phyloP scores from a whole-genome alignment of 2,797 vertebrate genomes.

The Mustela erminea region DNA sequence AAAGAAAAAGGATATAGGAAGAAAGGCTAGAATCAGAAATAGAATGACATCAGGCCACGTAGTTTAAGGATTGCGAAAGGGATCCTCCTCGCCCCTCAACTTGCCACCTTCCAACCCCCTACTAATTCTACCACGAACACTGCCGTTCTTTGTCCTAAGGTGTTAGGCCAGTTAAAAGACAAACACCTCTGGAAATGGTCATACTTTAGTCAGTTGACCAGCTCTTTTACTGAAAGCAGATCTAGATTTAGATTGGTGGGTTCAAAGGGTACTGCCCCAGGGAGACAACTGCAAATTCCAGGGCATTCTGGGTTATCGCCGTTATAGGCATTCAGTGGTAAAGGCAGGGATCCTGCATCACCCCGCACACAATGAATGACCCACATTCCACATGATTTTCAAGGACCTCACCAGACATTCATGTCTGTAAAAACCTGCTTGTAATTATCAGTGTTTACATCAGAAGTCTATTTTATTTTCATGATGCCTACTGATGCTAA shows the following conservation, averaged over 20 bases:
- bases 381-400: neutral
- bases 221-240: neutral
- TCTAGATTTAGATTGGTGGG: neutral
- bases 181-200: neutral
- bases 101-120: neutral
- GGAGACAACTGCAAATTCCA: neutral
- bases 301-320: neutral
- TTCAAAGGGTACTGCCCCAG: neutral
- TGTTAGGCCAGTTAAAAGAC: neutral
- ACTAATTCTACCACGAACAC: neutral
- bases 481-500: neutral
- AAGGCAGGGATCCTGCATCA: neutral
- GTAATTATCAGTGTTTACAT: neutral
- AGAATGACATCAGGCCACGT: neutral
- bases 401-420: neutral
- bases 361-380: neutral
- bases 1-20: constrained; percentile 2
- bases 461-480: neutral
- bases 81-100: neutral
- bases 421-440: neutral
- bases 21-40: neutral
- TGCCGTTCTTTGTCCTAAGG: neutral
- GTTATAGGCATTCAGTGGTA: neutral
- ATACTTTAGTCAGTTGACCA: neutral
- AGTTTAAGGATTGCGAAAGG: neutral